Evolutionary conservation across 64 coral and sea anemone species (phyloP).

Genomic region (Pachyseris speciosa): DNA sequence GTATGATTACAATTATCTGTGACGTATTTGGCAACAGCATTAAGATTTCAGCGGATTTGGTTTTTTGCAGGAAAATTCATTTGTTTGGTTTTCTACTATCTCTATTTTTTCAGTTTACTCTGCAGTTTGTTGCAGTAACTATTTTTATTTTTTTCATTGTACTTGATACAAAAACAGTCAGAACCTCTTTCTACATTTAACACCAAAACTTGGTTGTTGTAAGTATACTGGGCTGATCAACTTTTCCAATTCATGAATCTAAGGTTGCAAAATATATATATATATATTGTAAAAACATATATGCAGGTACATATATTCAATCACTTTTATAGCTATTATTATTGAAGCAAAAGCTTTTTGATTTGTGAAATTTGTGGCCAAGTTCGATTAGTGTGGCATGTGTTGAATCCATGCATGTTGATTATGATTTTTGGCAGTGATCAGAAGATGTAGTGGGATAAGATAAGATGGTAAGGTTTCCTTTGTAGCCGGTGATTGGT

Average conservation of each 20-base stretch:
- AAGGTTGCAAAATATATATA: conserved; percentile 1
- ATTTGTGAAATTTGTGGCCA: neutral
- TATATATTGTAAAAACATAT: neutral
- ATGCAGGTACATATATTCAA: conserved; percentile 39
- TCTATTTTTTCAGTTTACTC: too few species aligned
- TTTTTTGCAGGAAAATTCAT: too few species aligned
- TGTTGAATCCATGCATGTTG: neutral
- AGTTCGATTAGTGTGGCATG: neutral
- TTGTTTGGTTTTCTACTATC: too few species aligned
- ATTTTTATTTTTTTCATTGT: too few species aligned
- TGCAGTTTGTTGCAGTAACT: too few species aligned
- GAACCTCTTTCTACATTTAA: too few species aligned
- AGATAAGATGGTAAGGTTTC: neutral
- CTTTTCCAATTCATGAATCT: too few species aligned
- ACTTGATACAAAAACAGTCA: too few species aligned
- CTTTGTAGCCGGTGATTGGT: neutral
- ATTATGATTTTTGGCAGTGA: neutral
- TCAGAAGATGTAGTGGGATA: too few species aligned
- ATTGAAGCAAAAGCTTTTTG: neutral
- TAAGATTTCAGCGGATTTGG: too few species aligned
- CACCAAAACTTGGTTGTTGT: too few species aligned
- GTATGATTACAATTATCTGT: neutral
- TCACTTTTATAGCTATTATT: conserved; percentile 7
- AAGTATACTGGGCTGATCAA: too few species aligned
- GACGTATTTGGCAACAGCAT: neutral